A percentile compares a stretch with the other conserved stretches of the same genome.
Conservation (phyloP, 2,113 vertebrate species). For the Phyllostomus discolor region DNA sequence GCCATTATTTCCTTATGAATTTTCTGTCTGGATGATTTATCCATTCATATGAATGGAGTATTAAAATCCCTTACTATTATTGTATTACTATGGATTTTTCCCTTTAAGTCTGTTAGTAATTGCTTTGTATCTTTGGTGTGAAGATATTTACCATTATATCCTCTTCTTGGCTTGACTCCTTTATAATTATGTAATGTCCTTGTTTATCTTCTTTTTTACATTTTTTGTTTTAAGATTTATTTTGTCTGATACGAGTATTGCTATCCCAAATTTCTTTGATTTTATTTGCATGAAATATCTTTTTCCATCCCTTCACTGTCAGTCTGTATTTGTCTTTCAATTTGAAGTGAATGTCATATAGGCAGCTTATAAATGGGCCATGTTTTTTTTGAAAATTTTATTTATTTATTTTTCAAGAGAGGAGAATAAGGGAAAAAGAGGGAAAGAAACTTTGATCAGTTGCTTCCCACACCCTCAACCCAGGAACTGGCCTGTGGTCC, state of each 20-base stretch:
- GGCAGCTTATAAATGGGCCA: not conserved
- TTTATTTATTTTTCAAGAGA: too few relatives aligned
- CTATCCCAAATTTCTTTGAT: not conserved
- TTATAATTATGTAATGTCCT: not conserved
- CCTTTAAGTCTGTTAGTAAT: not conserved
- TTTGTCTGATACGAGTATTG: not conserved
- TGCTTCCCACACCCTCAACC: too few relatives aligned
- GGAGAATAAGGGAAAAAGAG: too few relatives aligned
- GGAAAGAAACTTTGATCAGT: too few relatives aligned
- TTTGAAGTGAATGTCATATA: not conserved
- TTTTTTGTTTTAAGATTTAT: not conserved
- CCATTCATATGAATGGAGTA: not conserved
- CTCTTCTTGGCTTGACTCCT: not conserved
- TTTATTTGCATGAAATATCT: not conserved
- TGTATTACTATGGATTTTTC: not conserved
- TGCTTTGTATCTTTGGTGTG: not conserved
- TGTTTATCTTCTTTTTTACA: not conserved
- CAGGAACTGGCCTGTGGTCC: too few relatives aligned
- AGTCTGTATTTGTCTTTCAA: not conserved
- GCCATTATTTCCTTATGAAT: not conserved
- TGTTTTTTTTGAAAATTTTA: not conserved
- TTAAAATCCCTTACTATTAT: not conserved
- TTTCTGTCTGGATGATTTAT: not conserved
- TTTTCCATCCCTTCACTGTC: not conserved
- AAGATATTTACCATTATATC: not conserved